Evolutionary conservation across 2,113 vertebrate genomes (phyloP), one percentile per base, ranked within the genome.

Genomic region (Microcebus murinus): DNA sequence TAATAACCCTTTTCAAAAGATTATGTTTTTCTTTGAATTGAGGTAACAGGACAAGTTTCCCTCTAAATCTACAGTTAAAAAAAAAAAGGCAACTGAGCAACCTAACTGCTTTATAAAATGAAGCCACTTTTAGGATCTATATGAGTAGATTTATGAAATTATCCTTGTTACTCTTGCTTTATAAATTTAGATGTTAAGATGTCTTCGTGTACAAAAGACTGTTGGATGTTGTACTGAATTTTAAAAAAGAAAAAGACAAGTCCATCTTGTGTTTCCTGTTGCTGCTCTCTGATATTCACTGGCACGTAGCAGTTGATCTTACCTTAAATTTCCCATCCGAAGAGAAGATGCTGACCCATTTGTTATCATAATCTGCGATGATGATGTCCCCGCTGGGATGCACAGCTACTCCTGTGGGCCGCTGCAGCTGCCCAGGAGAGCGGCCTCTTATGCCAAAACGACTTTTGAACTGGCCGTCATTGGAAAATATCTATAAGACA

Each of bases 311-410:
- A 88, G 73, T 45, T 91, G 91, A 10, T 61, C 95, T 25, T 98
- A 99, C 99, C 99, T 99, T 99, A 98, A 99, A 99, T 98, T 99
- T 99, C 71, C 99, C 99, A 79, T 99, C 99, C 4, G 98, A 98
- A 65, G 99, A 99, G 97, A 99, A 99, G 98, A 99, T 99, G 99
- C 99, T 99, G 98, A 99, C 99, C 99, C 99, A 99, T 95, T 99
- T 99, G 97, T 99, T 99, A 98, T 99, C 99, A 13, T 99, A 99
- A 98, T 99, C 99, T 2, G 99, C 99, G 36, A 99, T 99, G 97
- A 99, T 99, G 95, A 99, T 99, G 98, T 99, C 99, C 85, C 99
- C 99, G 50, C 99, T 99, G 48, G 99, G 99, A 97, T 99, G 99
- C 73, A 99, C 98, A 3, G 99, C 99, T 18, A 99, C 99, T 4